phyloP scores from a whole-genome alignment of 1,140 invertebrate genomes.

The Frieseomelitta varia region DNA sequence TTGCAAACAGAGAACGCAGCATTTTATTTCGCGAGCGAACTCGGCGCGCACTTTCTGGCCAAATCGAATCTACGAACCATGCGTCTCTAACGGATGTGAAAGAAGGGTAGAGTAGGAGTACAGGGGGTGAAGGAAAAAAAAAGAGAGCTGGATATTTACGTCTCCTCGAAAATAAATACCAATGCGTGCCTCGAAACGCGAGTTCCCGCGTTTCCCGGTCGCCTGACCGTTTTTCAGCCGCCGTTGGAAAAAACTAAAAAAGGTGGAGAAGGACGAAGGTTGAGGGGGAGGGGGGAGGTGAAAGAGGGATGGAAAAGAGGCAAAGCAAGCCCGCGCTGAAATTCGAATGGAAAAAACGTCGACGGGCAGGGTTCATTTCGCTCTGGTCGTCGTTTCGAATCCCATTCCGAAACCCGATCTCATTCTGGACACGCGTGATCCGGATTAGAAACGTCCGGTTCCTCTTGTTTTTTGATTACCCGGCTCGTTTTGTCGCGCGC shows the following conservation, averaged over 20 bases:
- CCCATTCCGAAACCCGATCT: constrained; percentile 30
- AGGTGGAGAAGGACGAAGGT: no score
- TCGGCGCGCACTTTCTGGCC: background rate
- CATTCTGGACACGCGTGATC: constrained; percentile 49
- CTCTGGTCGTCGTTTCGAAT: constrained; percentile 25
- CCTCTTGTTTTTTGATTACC: constrained; percentile 10
- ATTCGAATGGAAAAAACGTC: constrained; percentile 48
- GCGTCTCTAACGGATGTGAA: background rate
- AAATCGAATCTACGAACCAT: constrained; percentile 2
- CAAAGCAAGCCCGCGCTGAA: constrained; percentile 15
- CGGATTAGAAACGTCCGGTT: constrained; percentile 43
- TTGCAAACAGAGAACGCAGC: background rate
- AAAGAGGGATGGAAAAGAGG: background rate
- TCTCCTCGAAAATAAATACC: constrained; percentile 41
- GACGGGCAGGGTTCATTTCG: constrained; percentile 24
- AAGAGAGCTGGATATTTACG: constrained; percentile 23
- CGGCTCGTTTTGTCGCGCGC: constrained; percentile 15
- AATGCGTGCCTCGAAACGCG: constrained; percentile 26
- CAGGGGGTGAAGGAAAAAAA: background rate
- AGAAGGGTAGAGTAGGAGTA: no score
- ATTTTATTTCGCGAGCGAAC: background rate
- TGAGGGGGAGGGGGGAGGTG: background rate
- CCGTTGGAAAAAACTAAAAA: background rate
- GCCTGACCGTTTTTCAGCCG: background rate
- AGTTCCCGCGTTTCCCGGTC: constrained; percentile 22